These are phyloP conservation scores for Prochilodus magdalenae DNA, from an alignment of 2,113 vertebrate genomes.

Conservation along the genomic window DNA sequence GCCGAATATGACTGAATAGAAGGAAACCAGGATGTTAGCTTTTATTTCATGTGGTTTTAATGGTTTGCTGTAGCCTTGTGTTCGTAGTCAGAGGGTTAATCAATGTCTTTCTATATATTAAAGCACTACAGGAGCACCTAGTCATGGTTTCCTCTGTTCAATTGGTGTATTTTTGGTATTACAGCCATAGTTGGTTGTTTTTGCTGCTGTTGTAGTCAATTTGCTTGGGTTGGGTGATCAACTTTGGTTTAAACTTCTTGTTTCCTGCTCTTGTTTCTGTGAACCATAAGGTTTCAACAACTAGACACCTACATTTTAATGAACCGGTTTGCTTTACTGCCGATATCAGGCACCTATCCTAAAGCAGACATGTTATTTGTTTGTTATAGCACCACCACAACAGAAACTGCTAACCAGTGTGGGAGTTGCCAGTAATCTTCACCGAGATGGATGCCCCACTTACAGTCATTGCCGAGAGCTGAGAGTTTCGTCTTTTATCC, in stretches of 20 bases:
- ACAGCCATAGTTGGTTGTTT: too few relatives aligned
- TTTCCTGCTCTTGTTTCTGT: too few relatives aligned
- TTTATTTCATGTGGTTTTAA: not conserved
- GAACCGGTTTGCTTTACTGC: too few relatives aligned
- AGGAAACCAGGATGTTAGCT: not conserved
- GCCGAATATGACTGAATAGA: not conserved
- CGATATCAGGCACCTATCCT: too few relatives aligned
- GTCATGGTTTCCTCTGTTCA: not conserved
- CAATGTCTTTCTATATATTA: not conserved
- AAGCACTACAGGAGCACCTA: too few relatives aligned
- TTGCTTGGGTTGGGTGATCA: too few relatives aligned
- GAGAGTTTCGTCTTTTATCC: not conserved
- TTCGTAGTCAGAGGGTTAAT: too few relatives aligned
- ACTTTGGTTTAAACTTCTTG: too few relatives aligned
- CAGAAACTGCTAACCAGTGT: not conserved
- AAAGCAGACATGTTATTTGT: not conserved
- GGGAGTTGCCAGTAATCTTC: conserved; percentile 4
- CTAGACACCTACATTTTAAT: too few relatives aligned
- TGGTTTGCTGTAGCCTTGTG: not conserved
- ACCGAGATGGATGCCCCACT: conserved; percentile 40
- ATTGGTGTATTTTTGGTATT: too few relatives aligned
- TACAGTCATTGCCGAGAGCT: conserved; percentile 14
- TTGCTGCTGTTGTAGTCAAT: too few relatives aligned
- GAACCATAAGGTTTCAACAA: too few relatives aligned
- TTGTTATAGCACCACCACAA: not conserved